A percentile compares a stretch with the other conserved stretches of the same genome.
These are phyloP conservation scores for Muntiacus muntjak DNA, from an alignment of 2,113 vertebrate species.

Conservation along the genomic window DNA sequence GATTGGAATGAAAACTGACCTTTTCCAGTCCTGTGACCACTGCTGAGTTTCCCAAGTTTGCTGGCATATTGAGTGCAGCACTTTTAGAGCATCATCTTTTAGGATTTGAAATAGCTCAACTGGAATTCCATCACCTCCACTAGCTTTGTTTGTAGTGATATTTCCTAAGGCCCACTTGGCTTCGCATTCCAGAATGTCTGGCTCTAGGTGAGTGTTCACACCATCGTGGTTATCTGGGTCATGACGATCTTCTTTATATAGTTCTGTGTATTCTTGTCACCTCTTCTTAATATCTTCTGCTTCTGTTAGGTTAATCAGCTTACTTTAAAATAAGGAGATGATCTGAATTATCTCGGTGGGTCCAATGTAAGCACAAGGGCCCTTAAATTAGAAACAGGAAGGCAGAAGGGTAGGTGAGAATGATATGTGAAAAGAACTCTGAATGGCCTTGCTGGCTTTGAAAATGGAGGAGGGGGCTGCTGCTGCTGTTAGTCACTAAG, in stretches of 20 bases:
- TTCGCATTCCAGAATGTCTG: not conserved
- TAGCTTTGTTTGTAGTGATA: not conserved
- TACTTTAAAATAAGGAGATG: not conserved
- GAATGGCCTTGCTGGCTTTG: not conserved
- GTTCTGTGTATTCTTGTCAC: not conserved
- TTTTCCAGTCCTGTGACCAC: not conserved
- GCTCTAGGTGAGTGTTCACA: not conserved
- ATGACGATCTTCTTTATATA: not conserved
- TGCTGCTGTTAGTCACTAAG: not conserved
- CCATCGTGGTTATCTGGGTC: not conserved
- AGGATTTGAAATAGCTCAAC: not conserved
- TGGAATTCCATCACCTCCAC: not conserved
- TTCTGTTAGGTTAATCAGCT: not conserved
- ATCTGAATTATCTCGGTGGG: not conserved
- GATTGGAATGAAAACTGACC: not conserved
- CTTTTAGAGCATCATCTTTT: not conserved
- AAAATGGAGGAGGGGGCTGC: not conserved
- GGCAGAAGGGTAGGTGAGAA: not conserved
- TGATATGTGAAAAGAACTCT: not conserved
- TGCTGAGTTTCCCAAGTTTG: not conserved
- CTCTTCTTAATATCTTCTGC: not conserved
- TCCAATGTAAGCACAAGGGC: not conserved
- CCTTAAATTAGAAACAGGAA: not conserved
- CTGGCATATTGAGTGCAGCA: not conserved
- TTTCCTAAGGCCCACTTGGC: not conserved